phyloP scores from a whole-genome alignment of 2,888 invertebrate genomes.

The Macrophya alboannulata region DNA sequence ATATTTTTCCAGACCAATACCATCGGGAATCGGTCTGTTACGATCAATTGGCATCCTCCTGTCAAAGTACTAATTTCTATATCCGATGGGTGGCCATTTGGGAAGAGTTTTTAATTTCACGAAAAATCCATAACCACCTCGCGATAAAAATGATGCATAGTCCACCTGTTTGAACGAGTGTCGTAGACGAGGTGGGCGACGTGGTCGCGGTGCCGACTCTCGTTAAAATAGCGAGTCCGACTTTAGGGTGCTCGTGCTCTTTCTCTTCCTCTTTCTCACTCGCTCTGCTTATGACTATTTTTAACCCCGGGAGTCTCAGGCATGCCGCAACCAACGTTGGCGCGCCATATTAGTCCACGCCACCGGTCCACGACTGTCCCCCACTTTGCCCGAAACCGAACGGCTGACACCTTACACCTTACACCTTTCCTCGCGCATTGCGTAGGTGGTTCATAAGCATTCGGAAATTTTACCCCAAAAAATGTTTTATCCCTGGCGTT shows the following conservation, averaged over 20 bases:
- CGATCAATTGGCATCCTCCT: neutral
- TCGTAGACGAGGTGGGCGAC: constrained; percentile 55
- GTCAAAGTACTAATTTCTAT: neutral
- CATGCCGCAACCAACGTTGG: constrained; percentile 76
- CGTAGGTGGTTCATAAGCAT: constrained; percentile 66
- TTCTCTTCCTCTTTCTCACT: constrained; percentile 67
- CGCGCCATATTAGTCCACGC: constrained; percentile 80
- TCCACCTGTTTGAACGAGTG: constrained; percentile 64
- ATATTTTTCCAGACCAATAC: neutral
- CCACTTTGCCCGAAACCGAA: constrained; percentile 76
- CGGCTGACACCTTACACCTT: constrained; percentile 78
- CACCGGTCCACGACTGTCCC: constrained; percentile 73
- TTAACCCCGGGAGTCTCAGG: constrained; percentile 76
- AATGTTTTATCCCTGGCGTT: neutral
- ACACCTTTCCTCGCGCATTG: constrained; percentile 61
- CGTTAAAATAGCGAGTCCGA: constrained; percentile 61
- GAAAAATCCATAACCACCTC: neutral
- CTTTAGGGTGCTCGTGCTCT: constrained; percentile 60
- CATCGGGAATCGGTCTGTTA: neutral
- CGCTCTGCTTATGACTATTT: constrained; percentile 77
- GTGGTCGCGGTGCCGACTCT: constrained; percentile 55
- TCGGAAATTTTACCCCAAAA: constrained; percentile 53
- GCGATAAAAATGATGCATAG: constrained; percentile 55
- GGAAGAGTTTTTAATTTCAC: neutral
- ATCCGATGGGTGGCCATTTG: neutral